Evolutionary conservation across 1,140 invertebrate genomes (phyloP), one percentile per base, ranked within the genome.

Genomic region (Centruroides sculpturatus): DNA sequence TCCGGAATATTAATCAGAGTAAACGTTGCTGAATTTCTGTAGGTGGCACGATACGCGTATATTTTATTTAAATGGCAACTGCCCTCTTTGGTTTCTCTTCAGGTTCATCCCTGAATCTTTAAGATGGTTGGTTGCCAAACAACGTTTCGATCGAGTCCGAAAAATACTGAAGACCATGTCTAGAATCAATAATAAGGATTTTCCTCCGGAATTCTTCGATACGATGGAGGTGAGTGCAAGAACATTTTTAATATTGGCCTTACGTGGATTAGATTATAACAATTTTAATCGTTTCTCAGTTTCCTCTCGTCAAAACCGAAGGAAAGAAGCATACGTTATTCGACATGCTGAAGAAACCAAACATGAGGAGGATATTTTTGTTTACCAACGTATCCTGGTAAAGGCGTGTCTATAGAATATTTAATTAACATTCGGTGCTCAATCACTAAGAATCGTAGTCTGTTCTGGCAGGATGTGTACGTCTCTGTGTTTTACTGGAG

Each of bases 121-220:
- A 3, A 67, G 83, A 66, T 91, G 87, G 87, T 70, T 92, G 10
- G 81, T 89, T 0, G 88, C 87, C 2, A 85, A 88, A 75, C 87
- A 87, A 4, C 78, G 85, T 69, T 76, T 87, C 1, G 84, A 89
- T 59, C 81, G 85, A 68, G 86, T 87, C 4, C 77, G 89, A 35
- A 71, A 73, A 9, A 90, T 91, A 47, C 76, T 92, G 61, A 81
- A 80, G 63, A 85, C 85, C 67, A 87, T 92, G 70, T 85, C 89
- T 68, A 79, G 78, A 60, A 81, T 89, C 13, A 92, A 92, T 73
- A 80, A 82, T 48, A 83, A 78, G 0, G 41, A 41, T 0, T 41
- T 41, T 41, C 8, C 41, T 41, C 41, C 41, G 41, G 41, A 41
- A 41, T 41, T 41, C 41, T 41, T 41, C 41, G 41, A 41, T 3